Evolutionary conservation across 2,888 invertebrate genomes (phyloP), one percentile per base, ranked within the genome.

Genomic region (Meandrusa payeni): DNA sequence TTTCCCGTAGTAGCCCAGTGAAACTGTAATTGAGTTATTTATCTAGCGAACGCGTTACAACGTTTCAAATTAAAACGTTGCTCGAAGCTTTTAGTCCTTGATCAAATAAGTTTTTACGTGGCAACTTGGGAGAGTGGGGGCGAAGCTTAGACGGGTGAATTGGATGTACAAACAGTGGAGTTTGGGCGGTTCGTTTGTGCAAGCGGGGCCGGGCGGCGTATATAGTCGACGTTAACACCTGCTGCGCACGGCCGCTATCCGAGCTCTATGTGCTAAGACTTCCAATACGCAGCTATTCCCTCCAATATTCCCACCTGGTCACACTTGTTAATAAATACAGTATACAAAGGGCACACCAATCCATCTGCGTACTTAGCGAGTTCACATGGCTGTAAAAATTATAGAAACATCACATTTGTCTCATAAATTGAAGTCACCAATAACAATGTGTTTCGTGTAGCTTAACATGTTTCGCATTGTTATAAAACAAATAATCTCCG

Each of bases 181-280:
- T 78, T 74, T 80, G 86, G 85, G 85, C 86, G 86, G 85, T 77
- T 69, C 82, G 72, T 79, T 80, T 85, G 82, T 76, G 64, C 62
- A 61, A 61, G 61, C 64, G 60, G 60, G 57, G 55, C 54, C 57
- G 59, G 57, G 64, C 57, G 58, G 57, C 58, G 61, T 59, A 61
- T 57, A 61, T 61, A 58, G 57, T 42, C 61, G 51, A 66, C 65
- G 78, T 79, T 85, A 82, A 77, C 86, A 86, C 85, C 83, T 85
- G 85, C 69, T 57, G 48, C 4, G 48, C 48, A 51, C 61, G 64
- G 64, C 77, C 59, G 80, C 82, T 80, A 79, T 81, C 60, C 69
- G 58, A 59, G 61, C 52, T 50, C 54, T 73, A 72, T 75, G 65
- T 78, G 68, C 66, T 63, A n/a, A 67, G 51, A 55, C 52, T 46